Percentiles rank a stretch among this genome's conserved stretches.
Evolutionary conservation across 2,797 vertebrate species (phyloP).

Genomic region (Enteromius unitaeniatus): DNA sequence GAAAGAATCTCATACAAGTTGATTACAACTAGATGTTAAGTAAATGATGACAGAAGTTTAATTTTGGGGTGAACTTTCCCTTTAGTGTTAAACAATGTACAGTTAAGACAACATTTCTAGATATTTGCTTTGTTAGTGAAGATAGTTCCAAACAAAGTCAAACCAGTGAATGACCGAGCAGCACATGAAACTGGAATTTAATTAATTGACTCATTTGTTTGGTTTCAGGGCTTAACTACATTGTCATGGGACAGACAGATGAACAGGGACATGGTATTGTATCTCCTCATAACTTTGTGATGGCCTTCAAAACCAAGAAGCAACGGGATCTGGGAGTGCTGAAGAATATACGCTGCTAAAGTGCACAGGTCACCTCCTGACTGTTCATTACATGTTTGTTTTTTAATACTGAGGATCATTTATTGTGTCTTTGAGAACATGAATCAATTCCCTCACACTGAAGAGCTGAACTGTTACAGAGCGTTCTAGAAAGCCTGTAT

Average conservation of each 20-base stretch:
- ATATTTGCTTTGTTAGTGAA: neutral
- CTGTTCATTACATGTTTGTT: neutral
- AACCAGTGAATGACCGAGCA: neutral
- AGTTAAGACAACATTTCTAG: neutral
- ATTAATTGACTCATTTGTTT: neutral
- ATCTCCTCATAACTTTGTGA: constrained; percentile 81
- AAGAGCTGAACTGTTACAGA: neutral
- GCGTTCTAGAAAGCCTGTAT: neutral
- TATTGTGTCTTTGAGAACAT: neutral
- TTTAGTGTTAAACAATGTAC: neutral
- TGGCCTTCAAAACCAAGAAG: constrained; percentile 86
- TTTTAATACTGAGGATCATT: neutral
- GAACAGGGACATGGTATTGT: constrained; percentile 82
- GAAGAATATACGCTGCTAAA: constrained; percentile 81
- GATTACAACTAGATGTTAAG: neutral
- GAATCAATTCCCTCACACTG: neutral
- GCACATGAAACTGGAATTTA: neutral
- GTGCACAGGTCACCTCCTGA: neutral
- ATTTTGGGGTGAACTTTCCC: neutral
- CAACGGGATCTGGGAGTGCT: constrained; percentile 81
- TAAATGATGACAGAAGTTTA: neutral
- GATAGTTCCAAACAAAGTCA: neutral
- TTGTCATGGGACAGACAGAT: constrained; percentile 86
- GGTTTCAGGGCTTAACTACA: constrained; percentile 83
- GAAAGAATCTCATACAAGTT: neutral